These are phyloP conservation scores for Epinotia nisella DNA, from an alignment of 2,888 invertebrate species.

Conservation along the genomic window DNA sequence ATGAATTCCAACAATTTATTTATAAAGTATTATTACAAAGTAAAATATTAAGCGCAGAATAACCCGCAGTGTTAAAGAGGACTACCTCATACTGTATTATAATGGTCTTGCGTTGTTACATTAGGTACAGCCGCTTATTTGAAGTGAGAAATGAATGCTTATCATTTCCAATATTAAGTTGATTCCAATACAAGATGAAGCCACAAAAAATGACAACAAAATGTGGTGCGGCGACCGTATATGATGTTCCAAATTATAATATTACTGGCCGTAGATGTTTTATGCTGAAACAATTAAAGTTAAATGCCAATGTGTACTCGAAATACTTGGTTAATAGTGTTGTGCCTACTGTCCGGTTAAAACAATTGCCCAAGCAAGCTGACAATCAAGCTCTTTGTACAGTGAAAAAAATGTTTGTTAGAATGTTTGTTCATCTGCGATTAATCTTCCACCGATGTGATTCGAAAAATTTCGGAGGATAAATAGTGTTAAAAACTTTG, in stretches of 20 bases:
- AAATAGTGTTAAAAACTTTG: conserved; percentile 19
- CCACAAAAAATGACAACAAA: conserved; percentile 42
- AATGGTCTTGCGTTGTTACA: conserved; percentile 30
- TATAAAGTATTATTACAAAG: conserved; percentile 74
- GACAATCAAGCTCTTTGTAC: conserved; percentile 34
- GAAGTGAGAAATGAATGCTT: conserved; percentile 31
- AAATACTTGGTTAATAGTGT: conserved; percentile 29
- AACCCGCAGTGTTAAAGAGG: conserved; percentile 48
- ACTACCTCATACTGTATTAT: conserved; percentile 40
- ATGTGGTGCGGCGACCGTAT: conserved; percentile 49
- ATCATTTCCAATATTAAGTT: conserved; percentile 29
- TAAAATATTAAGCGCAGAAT: conserved; percentile 53
- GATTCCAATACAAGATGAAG: conserved; percentile 38
- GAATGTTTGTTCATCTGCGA: conserved; percentile 26
- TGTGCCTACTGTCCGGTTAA: conserved; percentile 26
- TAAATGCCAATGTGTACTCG: conserved; percentile 62
- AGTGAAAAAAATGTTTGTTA: conserved; percentile 26
- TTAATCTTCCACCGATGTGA: conserved; percentile 16
- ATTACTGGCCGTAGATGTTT: conserved; percentile 69
- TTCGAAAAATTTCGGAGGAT: not conserved
- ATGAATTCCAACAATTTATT: conserved; percentile 67
- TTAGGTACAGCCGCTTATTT: conserved; percentile 27
- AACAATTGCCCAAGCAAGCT: conserved; percentile 23
- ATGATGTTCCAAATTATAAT: conserved; percentile 62
- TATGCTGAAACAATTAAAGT: conserved; percentile 81